Percentiles rank a stretch among this genome's conserved stretches.
Evolutionary conservation across 2,113 vertebrate genomes (phyloP).

Genomic region (Corvus moneduloides): DNA sequence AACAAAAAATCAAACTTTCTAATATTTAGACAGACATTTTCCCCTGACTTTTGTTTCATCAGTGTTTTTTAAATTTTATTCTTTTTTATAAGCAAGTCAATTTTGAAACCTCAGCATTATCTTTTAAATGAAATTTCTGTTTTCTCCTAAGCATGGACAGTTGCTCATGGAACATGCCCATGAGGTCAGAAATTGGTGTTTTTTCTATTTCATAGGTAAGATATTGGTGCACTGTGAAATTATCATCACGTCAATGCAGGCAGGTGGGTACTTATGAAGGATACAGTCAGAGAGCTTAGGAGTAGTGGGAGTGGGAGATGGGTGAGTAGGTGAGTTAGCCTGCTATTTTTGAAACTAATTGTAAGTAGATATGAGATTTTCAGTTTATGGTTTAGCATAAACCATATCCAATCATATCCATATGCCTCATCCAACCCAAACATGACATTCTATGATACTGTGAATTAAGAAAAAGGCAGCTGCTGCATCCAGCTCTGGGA

Average conservation of each 20-base stretch:
- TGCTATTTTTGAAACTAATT: background rate
- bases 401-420: no score
- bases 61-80: background rate
- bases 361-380: background rate
- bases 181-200: background rate
- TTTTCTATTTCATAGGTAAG: background rate
- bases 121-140: background rate
- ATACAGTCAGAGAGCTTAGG: background rate
- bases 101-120: background rate
- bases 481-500: background rate
- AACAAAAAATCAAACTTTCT: background rate
- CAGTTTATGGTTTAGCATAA: background rate
- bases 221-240: background rate
- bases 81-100: background rate
- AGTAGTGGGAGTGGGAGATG: background rate
- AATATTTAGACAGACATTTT: background rate
- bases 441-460: background rate
- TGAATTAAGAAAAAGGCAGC: background rate
- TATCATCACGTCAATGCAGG: rapidly evolving
- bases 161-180: background rate
- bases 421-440: background rate
- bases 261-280: background rate
- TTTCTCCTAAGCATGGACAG: background rate
- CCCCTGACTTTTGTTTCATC: background rate
- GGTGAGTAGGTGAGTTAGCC: background rate